Evolutionary conservation across 2,797 vertebrate genomes (phyloP), one percentile per base, ranked within the genome.

Genomic region (Lithobates pipiens): DNA sequence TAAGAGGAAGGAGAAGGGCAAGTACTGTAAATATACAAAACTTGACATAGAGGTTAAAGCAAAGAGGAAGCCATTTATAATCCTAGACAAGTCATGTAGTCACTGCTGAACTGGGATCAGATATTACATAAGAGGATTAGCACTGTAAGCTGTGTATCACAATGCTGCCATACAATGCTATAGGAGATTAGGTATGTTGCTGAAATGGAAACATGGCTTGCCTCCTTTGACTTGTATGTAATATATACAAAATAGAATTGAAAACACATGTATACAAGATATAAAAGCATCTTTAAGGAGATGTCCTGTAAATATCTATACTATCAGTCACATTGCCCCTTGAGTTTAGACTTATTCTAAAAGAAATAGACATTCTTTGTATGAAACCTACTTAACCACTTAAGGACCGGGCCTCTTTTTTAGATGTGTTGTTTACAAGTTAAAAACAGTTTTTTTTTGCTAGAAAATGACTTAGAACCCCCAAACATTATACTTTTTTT

Each of bases 11-110:
- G 57, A 32, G 39, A 42, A 65, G 76, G 61, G 77, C 36, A 42
- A 57, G 29, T 80, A 72, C 68, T 71, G 78, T 80, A 80, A 54
- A 80, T 70, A 57, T 69, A 71, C 78, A 1, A 54, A 72, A 32
- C 23, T 69, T 80, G 78, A 80, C 68, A 57, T 67, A 10, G 78
- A 61, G 78, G 78, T 72, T 80, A 80, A 61, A 39, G 69, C 23
- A 39, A 21, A 79, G 77, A 80, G 78, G 78, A 72, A 72, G 32
- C 68, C 54, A 80, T 57, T 61, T 71, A 69, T 80, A 57, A 71
- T 72, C 23, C n/a, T 72, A 72, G 46, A 80, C 46, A 80, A 39
- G 46, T 61, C 68, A 71, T 71, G 21, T 54, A 71, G 68, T 57
- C 4, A 36, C 34, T 57, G 32, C 46, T 39, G 25, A 25, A 27